Evolutionary conservation across 2,113 vertebrate genomes (phyloP), one percentile per base, ranked within the genome.

Genomic region (Cynopterus brachyotis): DNA sequence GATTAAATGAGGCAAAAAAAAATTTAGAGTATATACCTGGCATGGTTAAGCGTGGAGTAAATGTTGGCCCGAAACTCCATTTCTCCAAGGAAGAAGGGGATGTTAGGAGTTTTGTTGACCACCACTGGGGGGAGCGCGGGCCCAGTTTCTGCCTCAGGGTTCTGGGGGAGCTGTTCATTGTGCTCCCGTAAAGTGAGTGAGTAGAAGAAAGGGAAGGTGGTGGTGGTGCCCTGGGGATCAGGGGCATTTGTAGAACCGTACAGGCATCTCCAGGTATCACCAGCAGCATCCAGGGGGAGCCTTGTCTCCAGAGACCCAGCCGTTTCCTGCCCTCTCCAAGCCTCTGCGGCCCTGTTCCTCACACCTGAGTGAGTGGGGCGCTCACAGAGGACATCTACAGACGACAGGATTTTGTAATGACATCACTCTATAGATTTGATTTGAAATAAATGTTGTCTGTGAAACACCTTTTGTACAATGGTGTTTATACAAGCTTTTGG

Each of bases 51-150:
- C 1, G 32, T 0, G 0, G 4, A 16, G 26, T 17, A n/a, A 37
- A 30, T 0, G 13, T 22, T 8, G 28, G 2, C 69, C 1, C 53
- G 15, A 28, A 16, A 50, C 50, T 50, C 50, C 30, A 5, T 37
- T 37, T 76, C 35, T 62, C 50, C 42, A 7, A 35, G n/a, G 37
- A 64, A 8, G 45, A 20, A 70, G 78, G 60, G 81, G 9, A 59
- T 50, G 59, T 64, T 24, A 55, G 67, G 60, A 73, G 37, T 91
- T 95, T 30, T 40, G 30, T 1, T 20, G 50, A 7, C 28, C 1
- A 45, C 89, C 89, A 89, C 66, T 47, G 86, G 94, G 79, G 82
- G 82, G 89, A 79, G 82, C 6, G 3, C 92, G 40, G 57, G 82
- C 50, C 17, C 60, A 82, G 66, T 85, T 35, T 72, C 96, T 91